Base-by-base conservation (phyloP, 37 sponge, comb jelly and placozoan genomes). In the Ephydatia muelleri region DNA sequence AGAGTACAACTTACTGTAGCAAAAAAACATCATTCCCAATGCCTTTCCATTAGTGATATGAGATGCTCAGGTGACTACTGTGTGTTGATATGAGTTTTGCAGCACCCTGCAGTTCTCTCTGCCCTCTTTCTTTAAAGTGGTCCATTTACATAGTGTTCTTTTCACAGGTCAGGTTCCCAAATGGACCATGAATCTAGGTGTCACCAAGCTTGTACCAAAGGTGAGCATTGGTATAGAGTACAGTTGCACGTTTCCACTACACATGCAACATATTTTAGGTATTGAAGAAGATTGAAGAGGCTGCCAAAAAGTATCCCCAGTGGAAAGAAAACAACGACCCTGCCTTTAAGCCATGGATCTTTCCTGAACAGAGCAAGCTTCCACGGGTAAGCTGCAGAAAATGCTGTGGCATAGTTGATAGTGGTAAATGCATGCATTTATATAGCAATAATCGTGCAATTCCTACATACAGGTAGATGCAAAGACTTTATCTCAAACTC, bases 241-340 rank as follows among this genome's bases (percentile, higher is more conserved):
- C 75, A 33, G 25, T 33, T 28, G 35, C 3, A 81, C 72, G 26
- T 3, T 74, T 19, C 32, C 31, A 75, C 35, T 75, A 12, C 4
- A 12, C 5, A 38, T 79, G 2, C 4, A 3, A 8, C 19, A 8
- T 11, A 16, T 23, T 68, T 2, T 70, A 93, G 93, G 80, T 93
- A 6, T 64, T 86, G 11, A 77, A 77, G 64, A 89, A 87, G 79
- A 25, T 93, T 19, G 38, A 80, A 71, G 65, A 43, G 31, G 94
- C 90, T 12, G 75, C 83, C 36, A 68, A 38, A 6, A 72, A 70
- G 28, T 93, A 93, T 49, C 68, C 28, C 25, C 88, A 83, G 34
- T 93, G 94, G 94, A 93, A 93, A 77, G 35, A 48, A 4, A 72
- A 86, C 43, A 83, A 93, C 73, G 73, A 34, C 14, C 90, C 94